Conservation (phyloP, 2,888 invertebrate genomes). For the Drosophila recens region DNA sequence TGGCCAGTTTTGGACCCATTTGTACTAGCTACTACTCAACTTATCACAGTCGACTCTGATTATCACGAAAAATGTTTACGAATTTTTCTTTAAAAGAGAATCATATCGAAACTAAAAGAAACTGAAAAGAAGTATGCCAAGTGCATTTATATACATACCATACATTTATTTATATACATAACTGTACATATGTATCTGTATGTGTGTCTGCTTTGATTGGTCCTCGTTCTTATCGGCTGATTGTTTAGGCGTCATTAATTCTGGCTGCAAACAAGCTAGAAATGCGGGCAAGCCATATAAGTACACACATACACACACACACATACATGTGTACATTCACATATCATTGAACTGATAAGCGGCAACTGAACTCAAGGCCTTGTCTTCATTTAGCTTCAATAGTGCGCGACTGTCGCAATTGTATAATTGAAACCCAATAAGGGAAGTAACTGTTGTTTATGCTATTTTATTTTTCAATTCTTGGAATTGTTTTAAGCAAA, state of each 20-base stretch:
- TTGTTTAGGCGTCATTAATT: constrained; percentile 59
- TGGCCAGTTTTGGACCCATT: not conserved
- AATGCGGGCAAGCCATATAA: constrained; percentile 57
- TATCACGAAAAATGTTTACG: constrained; percentile 2
- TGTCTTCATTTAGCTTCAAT: constrained; percentile 22
- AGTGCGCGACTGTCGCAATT: constrained; percentile 42
- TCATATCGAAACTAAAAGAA: constrained; percentile 24
- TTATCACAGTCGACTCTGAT: constrained; percentile 36
- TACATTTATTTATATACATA: constrained; percentile 5
- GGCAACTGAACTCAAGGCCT: constrained; percentile 66
- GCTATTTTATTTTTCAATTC: constrained; percentile 10
- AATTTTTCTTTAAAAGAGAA: not conserved
- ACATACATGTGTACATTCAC: not conserved
- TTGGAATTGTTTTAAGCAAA: constrained; percentile 12
- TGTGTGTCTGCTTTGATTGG: constrained; percentile 22
- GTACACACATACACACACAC: constrained; percentile 9
- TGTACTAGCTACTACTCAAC: constrained; percentile 8
- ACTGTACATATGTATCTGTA: constrained; percentile 8
- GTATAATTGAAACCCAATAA: constrained; percentile 53
- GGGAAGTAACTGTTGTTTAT: constrained; percentile 17
- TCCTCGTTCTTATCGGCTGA: constrained; percentile 52
- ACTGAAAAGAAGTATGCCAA: constrained; percentile 53
- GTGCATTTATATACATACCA: constrained; percentile 25
- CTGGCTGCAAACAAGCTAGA: constrained; percentile 34
- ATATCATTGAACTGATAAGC: constrained; percentile 75